phyloP scores from a whole-genome alignment of 1,140 invertebrate genomes.

The Aphelenchoides avenae region DNA sequence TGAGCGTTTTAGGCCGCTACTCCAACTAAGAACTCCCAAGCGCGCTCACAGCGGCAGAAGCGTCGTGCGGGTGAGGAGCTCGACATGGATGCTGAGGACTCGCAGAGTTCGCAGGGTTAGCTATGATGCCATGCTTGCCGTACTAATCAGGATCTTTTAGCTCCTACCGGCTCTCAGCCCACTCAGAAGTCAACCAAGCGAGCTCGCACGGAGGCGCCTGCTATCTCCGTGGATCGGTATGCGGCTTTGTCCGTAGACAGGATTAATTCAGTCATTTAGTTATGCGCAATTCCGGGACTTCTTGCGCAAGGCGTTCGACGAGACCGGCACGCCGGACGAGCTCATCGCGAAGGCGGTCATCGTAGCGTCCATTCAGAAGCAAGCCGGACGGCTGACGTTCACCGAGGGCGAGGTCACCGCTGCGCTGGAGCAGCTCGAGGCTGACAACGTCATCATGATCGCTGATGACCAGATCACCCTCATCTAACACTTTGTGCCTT shows the following conservation, averaged over 20 bases:
- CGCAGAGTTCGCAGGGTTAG: too few species aligned
- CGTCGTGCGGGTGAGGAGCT: not conserved
- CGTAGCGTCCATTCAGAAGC: constrained; percentile 37
- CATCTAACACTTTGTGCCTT: constrained; percentile 21
- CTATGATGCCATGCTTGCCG: too few species aligned
- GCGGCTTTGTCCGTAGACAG: constrained; percentile 12
- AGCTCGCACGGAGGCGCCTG: constrained; percentile 11
- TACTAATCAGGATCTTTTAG: too few species aligned
- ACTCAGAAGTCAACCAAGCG: too few species aligned
- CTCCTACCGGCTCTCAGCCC: not conserved
- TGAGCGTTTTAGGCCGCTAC: constrained; percentile 14
- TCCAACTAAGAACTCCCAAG: constrained; percentile 3
- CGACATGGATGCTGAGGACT: constrained; percentile 8
- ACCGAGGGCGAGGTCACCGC: constrained; percentile 48
- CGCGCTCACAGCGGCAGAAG: not conserved
- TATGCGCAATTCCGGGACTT: constrained; percentile 49
- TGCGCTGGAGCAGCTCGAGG: constrained; percentile 44
- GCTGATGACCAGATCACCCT: constrained; percentile 46
- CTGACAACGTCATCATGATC: constrained; percentile 51
- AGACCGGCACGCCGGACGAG: constrained; percentile 29
- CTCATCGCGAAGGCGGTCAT: constrained; percentile 25
- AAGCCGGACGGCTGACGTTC: constrained; percentile 41
- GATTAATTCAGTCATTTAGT: constrained; percentile 36
- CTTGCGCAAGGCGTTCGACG: constrained; percentile 54
- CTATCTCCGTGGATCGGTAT: constrained; percentile 49